Evolutionary conservation across 2,797 vertebrate species (phyloP).

Genomic region (Passerculus sandwichensis): DNA sequence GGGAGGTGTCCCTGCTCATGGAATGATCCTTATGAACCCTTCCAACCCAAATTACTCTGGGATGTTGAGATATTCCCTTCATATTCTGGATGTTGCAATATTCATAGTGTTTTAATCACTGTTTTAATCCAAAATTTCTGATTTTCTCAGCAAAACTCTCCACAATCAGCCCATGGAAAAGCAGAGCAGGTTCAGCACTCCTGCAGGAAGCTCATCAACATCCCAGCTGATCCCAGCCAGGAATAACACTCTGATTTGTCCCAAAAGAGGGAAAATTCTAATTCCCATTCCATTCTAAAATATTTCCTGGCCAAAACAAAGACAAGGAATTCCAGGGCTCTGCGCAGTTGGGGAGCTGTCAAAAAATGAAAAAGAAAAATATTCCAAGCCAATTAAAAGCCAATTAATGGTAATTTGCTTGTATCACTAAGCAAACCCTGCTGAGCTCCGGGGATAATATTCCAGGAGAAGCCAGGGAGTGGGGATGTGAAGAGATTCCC

Average conservation of each 20-base stretch:
- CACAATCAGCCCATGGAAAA: background rate
- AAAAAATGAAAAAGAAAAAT: background rate
- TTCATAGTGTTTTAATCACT: background rate
- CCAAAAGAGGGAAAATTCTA: background rate
- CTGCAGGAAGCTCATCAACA: background rate
- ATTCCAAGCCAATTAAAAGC: background rate
- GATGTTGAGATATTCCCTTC: background rate
- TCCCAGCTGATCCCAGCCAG: background rate
- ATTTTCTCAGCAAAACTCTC: background rate
- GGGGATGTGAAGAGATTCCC: background rate
- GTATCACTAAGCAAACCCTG: background rate
- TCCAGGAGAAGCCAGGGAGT: background rate
- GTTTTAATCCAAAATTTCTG: background rate
- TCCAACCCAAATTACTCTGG: background rate
- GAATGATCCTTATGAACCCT: background rate
- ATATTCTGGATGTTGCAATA: background rate
- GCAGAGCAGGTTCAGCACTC: background rate
- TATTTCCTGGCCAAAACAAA: background rate
- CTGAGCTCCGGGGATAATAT: background rate
- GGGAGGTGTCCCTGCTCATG: background rate
- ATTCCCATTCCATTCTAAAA: background rate
- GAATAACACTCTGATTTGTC: background rate
- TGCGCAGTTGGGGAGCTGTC: background rate
- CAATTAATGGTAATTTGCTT: background rate
- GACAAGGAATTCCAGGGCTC: background rate